phyloP scores from a whole-genome alignment of 1,140 invertebrate species.

The Oryzaephilus surinamensis region DNA sequence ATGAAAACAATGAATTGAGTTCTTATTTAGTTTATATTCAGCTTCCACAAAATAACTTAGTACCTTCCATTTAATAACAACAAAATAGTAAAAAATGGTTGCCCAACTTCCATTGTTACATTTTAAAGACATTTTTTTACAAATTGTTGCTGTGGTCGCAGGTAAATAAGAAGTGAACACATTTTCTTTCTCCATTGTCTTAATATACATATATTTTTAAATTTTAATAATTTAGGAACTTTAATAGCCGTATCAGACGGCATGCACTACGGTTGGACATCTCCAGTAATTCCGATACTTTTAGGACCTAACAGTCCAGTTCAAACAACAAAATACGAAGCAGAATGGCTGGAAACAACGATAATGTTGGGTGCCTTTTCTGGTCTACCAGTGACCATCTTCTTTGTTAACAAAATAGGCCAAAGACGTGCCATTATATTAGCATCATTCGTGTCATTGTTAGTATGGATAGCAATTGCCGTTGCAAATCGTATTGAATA shows the following conservation, averaged over 20 bases:
- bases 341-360: slow-evolving; percentile 49
- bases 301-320: slow-evolving; percentile 31
- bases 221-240: neutral
- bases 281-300: too few relatives aligned
- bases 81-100: too few relatives aligned
- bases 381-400: slow-evolving; percentile 44
- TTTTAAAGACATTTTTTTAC: too few relatives aligned
- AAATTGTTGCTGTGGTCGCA: neutral
- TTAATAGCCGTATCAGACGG: too few relatives aligned
- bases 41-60: too few relatives aligned
- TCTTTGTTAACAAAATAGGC: slow-evolving; percentile 49
- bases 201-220: too few relatives aligned
- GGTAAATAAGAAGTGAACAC: neutral
- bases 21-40: too few relatives aligned
- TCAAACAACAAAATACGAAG: slow-evolving; percentile 22
- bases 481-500: slow-evolving; percentile 35
- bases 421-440: slow-evolving; percentile 48
- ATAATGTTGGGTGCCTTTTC: slow-evolving; percentile 49
- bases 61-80: too few relatives aligned
- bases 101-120: too few relatives aligned
- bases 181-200: too few relatives aligned
- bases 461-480: slow-evolving; percentile 51
- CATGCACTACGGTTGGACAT: too few relatives aligned
- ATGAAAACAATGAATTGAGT: too few relatives aligned
- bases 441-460: slow-evolving; percentile 44